A percentile compares a stretch with the other conserved stretches of the same genome.
Conservation (phyloP, 30 jellyfish, hydroid and myxozoan species). For the Pseudorhiza aurosa region DNA sequence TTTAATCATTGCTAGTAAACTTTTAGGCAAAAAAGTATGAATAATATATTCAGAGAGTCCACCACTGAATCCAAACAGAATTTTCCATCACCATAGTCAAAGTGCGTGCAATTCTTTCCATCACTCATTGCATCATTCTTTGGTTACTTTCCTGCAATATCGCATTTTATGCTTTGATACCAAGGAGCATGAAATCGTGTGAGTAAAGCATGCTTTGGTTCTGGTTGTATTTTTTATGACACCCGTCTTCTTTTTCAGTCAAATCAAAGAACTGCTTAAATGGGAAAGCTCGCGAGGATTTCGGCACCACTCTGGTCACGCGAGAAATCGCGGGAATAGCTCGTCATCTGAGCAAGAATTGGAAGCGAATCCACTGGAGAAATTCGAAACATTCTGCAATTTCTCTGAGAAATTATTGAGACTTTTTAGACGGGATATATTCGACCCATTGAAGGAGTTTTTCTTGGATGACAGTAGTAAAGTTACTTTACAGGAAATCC, state of each 20-base stretch:
- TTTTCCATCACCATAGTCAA: no score
- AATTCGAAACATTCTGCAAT: slow-evolving; percentile 77
- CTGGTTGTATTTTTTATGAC: neutral
- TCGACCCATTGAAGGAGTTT: slow-evolving; percentile 84
- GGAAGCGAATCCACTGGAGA: slow-evolving; percentile 76
- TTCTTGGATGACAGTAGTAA: slow-evolving; percentile 43
- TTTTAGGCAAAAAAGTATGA: no score
- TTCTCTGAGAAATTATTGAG: slow-evolving; percentile 63
- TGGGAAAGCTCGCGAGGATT: slow-evolving; percentile 77
- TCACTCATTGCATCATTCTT: no score
- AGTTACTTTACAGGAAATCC: slow-evolving; percentile 58
- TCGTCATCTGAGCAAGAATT: slow-evolving; percentile 56
- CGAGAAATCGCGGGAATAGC: slow-evolving; percentile 52
- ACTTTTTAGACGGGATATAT: slow-evolving; percentile 74
- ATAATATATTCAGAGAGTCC: no score
- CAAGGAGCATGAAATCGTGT: no score
- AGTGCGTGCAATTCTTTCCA: no score
- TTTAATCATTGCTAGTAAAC: no score
- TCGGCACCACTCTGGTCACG: slow-evolving; percentile 62
- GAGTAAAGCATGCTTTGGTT: neutral
- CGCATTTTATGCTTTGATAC: no score
- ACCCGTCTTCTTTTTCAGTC: no score
- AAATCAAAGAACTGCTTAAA: slow-evolving; percentile 51
- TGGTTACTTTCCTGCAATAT: no score
- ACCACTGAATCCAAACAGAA: no score